Evolutionary conservation across 2,797 vertebrate species (phyloP).

Genomic region (Mergus octosetaceus): DNA sequence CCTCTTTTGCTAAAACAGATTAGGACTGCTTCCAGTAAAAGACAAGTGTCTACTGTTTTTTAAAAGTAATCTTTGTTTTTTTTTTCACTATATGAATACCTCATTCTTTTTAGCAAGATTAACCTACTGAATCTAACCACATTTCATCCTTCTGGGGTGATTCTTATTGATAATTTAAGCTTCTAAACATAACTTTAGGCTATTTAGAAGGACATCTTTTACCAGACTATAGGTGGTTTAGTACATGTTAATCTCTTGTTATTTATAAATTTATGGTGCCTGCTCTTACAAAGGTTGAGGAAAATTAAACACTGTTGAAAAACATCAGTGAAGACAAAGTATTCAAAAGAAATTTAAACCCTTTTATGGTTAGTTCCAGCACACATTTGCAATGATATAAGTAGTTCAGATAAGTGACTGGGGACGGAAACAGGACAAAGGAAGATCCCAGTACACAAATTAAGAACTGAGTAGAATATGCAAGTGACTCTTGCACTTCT

Average conservation of each 20-base stretch:
- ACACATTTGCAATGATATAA: neutral
- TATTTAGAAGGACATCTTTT: neutral
- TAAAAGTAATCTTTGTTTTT: neutral
- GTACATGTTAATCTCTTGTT: neutral
- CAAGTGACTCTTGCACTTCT: neutral
- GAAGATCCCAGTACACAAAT: constrained; percentile 7
- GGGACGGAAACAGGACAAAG: neutral
- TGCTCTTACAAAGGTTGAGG: neutral
- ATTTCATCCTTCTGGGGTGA: neutral
- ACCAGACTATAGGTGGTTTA: neutral
- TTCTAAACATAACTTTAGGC: neutral
- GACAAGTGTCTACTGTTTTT: neutral
- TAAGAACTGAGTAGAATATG: neutral
- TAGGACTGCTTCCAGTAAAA: constrained; percentile 17
- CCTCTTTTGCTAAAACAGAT: constrained; percentile 20
- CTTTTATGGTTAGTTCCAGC: neutral
- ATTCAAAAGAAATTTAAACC: neutral
- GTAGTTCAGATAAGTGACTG: neutral
- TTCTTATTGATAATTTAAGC: neutral
- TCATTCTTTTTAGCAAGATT: neutral
- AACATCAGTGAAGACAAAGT: neutral
- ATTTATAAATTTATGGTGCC: neutral
- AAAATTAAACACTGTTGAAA: neutral
- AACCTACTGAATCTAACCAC: neutral
- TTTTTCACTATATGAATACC: neutral